Percentiles rank a stretch among this genome's conserved stretches.
phyloP scores from a whole-genome alignment of 2,113 vertebrate species.

The Heterotilapia buettikoferi region DNA sequence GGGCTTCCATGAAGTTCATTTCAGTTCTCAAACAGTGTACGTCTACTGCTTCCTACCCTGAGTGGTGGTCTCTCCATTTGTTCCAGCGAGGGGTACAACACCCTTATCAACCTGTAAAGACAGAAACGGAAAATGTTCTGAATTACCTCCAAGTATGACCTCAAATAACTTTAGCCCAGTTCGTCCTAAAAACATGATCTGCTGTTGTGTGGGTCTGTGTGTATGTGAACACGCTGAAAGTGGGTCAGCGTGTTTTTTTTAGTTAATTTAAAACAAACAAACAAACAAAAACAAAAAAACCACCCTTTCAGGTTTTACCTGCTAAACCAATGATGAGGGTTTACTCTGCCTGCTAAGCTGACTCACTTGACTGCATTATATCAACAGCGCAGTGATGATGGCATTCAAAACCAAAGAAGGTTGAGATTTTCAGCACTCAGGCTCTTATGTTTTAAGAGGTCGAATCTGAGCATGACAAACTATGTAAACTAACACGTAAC shows the following conservation, averaged over 20 bases:
- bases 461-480: not conserved
- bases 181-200: not conserved
- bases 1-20: not conserved
- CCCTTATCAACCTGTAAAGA: conserved; percentile 90
- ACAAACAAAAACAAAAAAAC: not conserved
- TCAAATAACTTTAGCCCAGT: not conserved
- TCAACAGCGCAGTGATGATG: not conserved
- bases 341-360: not conserved
- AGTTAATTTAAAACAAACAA: too few relatives aligned
- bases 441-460: not conserved
- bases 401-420: not conserved
- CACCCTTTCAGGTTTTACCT: not conserved
- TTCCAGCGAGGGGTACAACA: conserved; percentile 92
- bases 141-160: not conserved
- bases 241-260: not conserved
- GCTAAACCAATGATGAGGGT: not conserved
- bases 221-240: conserved; percentile 8
- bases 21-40: not conserved
- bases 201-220: not conserved
- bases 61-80: conserved; percentile 94
- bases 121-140: not conserved
- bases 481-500: not conserved
- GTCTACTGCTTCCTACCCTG: conserved; percentile 76
- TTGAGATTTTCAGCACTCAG: not conserved
- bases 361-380: not conserved